Evolutionary conservation across 2,797 vertebrate species (phyloP).

Genomic region (Cetoscarus ocellatus): DNA sequence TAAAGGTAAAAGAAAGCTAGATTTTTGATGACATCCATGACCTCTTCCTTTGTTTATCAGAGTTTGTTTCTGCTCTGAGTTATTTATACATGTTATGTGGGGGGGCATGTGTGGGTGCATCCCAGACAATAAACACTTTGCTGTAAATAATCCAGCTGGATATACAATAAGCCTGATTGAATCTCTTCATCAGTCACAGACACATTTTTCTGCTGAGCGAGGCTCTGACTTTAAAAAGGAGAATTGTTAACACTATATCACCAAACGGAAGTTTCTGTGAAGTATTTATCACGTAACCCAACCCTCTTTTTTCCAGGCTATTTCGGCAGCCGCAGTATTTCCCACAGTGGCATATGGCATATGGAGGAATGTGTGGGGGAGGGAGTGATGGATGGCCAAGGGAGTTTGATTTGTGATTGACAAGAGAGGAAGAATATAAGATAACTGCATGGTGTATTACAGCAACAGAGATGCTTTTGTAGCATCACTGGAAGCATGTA

Average conservation of each 20-base stretch:
- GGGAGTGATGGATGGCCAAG: neutral
- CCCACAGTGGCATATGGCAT: slow-evolving; percentile 14
- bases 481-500: neutral
- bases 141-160: slow-evolving; percentile 10
- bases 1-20: neutral
- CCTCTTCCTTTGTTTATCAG: slow-evolving; percentile 1
- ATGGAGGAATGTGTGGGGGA: slow-evolving; percentile 20
- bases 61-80: neutral
- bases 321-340: slow-evolving; percentile 33
- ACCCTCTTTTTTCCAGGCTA: slow-evolving; percentile 25
- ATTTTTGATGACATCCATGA: neutral
- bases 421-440: slow-evolving; percentile 33
- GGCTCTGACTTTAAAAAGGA: neutral
- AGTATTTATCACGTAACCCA: slow-evolving; percentile 26
- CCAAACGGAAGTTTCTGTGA: neutral
- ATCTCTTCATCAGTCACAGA: neutral
- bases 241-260: neutral
- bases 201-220: neutral
- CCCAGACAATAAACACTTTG: slow-evolving; percentile 25
- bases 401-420: slow-evolving; percentile 43
- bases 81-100: slow-evolving; percentile 12
- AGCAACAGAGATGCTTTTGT: slow-evolving; percentile 6
- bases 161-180: neutral
- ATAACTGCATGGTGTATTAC: slow-evolving; percentile 2
- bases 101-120: neutral